A percentile compares a stretch with the other conserved stretches of the same genome.
phyloP scores from a whole-genome alignment of 2,113 vertebrate species.

The Oncorhynchus kisutch region DNA sequence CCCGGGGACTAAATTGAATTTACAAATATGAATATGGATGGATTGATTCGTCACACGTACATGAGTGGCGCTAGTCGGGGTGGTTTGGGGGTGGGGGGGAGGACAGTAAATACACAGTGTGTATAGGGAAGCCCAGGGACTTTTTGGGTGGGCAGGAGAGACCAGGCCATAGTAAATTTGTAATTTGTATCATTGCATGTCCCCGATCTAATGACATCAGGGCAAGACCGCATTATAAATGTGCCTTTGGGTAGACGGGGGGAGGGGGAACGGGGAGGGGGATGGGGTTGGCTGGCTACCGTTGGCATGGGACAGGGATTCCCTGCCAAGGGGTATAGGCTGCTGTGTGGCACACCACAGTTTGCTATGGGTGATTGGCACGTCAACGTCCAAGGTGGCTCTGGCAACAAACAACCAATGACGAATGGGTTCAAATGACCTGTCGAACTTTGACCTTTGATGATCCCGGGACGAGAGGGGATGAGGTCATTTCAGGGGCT shows the following conservation, averaged over 20 bases:
- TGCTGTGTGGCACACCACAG: conserved; percentile 34
- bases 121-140: too few species aligned
- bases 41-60: conserved; percentile 46
- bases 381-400: conserved; percentile 71
- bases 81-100: not conserved
- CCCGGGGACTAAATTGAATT: conserved; percentile 41
- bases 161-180: too few species aligned
- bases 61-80: not conserved
- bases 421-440: conserved; percentile 83
- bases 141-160: too few species aligned
- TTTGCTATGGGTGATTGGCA: conserved; percentile 75
- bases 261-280: not conserved
- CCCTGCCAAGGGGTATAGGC: conserved; percentile 63
- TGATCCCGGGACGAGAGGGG: conserved; percentile 61
- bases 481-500: conserved; percentile 71
- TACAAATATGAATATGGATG: conserved; percentile 40
- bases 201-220: conserved; percentile 29
- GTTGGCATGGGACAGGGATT: conserved; percentile 59
- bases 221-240: not conserved
- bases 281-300: conserved; percentile 34
- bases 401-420: conserved; percentile 73
- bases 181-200: conserved; percentile 11
- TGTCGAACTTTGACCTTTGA: conserved; percentile 80
- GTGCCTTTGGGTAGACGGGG: too few species aligned
- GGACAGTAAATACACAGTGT: not conserved